Evolutionary conservation across 2,797 vertebrate genomes (phyloP), one percentile per base, ranked within the genome.

Genomic region (Esox masquinongy): DNA sequence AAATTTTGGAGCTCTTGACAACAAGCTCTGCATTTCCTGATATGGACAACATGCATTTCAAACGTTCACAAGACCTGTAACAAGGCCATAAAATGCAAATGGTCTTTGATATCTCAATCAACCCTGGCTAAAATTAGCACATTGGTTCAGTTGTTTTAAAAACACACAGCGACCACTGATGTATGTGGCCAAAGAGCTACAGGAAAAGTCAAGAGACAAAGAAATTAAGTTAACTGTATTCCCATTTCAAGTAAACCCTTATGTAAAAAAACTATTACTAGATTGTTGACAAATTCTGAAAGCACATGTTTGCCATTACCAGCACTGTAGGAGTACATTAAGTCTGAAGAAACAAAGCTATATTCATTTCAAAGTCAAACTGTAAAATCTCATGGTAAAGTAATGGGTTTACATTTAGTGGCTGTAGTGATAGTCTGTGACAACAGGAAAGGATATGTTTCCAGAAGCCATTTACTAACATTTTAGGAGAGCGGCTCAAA

Each of bases 401-500:
- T 72, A 77, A 77, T 70, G 79, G 73, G 34, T 77, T 24, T 29
- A 72, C 26, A 78, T 70, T 77, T 19, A 70, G 70, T 31, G 68
- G 61, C 36, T 72, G 69, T 70, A 51, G 79, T 74, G 56, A 63
- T 78, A 79, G 70, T 73, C 80, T 73, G 51, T 24, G 43, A 49
- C n/a, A 47, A 36, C 8, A 11, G 63, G n/a, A 77, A 75, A 79
- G 68, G 31, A 49, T 86, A 79, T 49, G 75, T 79, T 77, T 86
- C 83, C 71, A 29, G 36, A 24, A 47, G 69, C 64, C 79, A 83
- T 90, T 77, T 81, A 82, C 80, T 73, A 77, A 56, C 1, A 53
- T 68, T 74, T 81, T 77, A 47, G 31, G 19, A 39, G 39, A 74
- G 61, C 70, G 67, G 81, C 49, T 76, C 51, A 77, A 76, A 78